A percentile compares a stretch with the other conserved stretches of the same genome.
Conservation (phyloP, 2,113 vertebrate species). For the Actinemys pallida region DNA sequence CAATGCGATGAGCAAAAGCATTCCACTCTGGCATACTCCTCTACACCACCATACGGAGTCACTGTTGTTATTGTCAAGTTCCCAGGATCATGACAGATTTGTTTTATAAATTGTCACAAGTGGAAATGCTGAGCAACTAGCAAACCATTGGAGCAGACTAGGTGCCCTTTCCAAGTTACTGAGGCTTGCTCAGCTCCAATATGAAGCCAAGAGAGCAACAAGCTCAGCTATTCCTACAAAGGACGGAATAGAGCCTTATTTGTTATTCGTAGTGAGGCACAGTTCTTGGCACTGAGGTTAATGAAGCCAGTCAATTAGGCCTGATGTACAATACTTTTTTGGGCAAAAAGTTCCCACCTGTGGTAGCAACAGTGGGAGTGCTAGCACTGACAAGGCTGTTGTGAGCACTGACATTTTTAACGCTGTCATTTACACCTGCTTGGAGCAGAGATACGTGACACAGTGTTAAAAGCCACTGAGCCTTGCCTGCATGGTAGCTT, state of each 20-base stretch:
- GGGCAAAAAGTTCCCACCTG: neutral
- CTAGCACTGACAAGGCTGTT: neutral
- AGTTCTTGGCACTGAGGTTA: neutral
- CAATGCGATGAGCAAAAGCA: neutral
- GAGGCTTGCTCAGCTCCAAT: neutral
- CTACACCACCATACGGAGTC: neutral
- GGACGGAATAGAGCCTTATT: neutral
- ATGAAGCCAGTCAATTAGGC: neutral
- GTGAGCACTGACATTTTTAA: neutral
- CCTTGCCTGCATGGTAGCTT: neutral
- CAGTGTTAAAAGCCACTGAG: neutral
- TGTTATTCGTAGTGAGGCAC: neutral
- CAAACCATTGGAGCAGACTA: fast-evolving
- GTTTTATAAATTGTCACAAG: neutral
- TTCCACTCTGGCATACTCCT: neutral
- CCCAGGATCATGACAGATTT: neutral
- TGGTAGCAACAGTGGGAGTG: neutral
- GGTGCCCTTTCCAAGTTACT: neutral
- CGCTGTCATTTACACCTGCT: neutral
- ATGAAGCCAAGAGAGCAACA: neutral
- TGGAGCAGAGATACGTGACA: neutral
- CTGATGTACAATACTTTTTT: neutral
- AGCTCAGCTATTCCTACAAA: fast-evolving
- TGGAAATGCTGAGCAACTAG: neutral
- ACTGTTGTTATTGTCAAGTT: neutral